Evolutionary conservation across 2,797 vertebrate genomes (phyloP).

Genomic region (Typhlichthys eigenmanni): DNA sequence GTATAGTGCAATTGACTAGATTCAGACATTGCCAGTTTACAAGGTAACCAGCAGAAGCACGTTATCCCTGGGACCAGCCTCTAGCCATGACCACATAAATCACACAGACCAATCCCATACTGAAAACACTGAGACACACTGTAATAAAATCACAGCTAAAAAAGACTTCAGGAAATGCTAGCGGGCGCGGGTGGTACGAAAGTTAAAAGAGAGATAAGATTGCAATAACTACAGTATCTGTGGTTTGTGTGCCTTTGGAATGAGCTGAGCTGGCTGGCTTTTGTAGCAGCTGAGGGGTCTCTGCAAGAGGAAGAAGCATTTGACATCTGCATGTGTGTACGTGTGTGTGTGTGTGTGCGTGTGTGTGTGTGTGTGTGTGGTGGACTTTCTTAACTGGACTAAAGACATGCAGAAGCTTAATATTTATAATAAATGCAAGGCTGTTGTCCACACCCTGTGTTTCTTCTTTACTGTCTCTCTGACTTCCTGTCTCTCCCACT

Average conservation of each 20-base stretch:
- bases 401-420: constrained; percentile 29
- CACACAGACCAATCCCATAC: constrained; percentile 5
- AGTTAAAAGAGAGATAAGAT: constrained; percentile 43
- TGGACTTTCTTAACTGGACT: constrained; percentile 15
- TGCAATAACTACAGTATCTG: constrained; percentile 36
- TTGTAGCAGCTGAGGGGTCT: constrained; percentile 53
- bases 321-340: not conserved
- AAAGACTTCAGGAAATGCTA: no score
- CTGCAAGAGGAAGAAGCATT: constrained; percentile 15
- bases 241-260: constrained; percentile 50
- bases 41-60: no score
- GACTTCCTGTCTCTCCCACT: constrained; percentile 16
- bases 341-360: constrained; percentile 6
- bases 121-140: no score
- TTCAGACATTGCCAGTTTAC: no score
- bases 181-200: constrained; percentile 3
- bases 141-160: no score
- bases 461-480: constrained; percentile 23
- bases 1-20: no score
- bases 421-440: constrained; percentile 52
- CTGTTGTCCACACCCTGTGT: constrained; percentile 12
- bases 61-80: no score
- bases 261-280: constrained; percentile 31
- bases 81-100: constrained; percentile 33
- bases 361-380: constrained; percentile 19